Base-by-base conservation (phyloP, 1,140 invertebrate species). In the Triops longicaudatus region DNA sequence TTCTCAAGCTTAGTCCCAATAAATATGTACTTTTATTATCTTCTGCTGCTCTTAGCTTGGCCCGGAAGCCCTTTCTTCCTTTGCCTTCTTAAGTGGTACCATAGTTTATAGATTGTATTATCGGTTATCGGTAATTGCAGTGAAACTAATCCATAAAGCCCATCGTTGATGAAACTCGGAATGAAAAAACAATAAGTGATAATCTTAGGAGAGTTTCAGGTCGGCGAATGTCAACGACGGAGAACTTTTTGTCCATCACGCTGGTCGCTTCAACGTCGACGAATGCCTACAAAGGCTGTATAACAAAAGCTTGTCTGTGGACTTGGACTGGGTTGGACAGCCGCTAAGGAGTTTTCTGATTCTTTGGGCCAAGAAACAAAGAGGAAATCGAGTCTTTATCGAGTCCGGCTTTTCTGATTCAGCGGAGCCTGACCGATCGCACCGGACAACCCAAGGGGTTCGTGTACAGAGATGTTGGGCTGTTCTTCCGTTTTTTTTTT, bases 371-470 rank as follows among this genome's bases (percentile, higher is more conserved):
- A 17, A 63, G 50, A 63, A 63, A 14, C 17, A 22, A 63, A 63
- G 50, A 63, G 50, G 50, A 63, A 63, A 63, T 63, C 50, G 50
- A 63, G 50, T 63, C 50, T 63, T 63, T 63, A 63, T 63, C 50
- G 50, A 63, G 50, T 63, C 50, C 50, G 50, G 50, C 50, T 63
- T 63, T 63, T 63, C 50, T 63, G 50, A 63, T 63, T 63, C 50
- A 63, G 50, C n/a, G 50, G 50, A 63, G 50, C 50, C 50, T 63
- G 50, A 63, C 50, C 50, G 50, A 63, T 63, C 50, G 50, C 17
- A 63, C 50, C 17, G 50, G 31, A 37, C n/a, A 63, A 22, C 50
- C 50, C 50, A 63, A 63, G 50, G 50, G 50, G n/a, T 17, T 63
- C 50, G 5, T n/a, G 3, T 63, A 63, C 50, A 63, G 22, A 14